Conservation (phyloP, 2,888 invertebrate species). For the Drosophila mimetica region DNA sequence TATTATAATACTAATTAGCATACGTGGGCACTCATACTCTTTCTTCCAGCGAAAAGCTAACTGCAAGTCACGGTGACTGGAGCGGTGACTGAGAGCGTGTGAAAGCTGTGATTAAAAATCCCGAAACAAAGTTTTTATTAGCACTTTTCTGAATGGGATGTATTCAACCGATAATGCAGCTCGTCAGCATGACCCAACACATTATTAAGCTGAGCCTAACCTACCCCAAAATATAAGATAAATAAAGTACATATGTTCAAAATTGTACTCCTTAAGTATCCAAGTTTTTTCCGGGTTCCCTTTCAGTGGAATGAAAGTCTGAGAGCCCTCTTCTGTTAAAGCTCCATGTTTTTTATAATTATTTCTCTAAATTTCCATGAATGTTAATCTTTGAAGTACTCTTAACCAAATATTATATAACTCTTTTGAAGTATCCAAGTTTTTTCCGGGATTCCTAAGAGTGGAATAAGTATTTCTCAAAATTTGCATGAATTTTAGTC, state of each 20-base stretch:
- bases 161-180: not conserved
- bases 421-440: no score
- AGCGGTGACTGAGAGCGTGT: conserved; percentile 11
- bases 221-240: conserved; percentile 46
- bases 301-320: not conserved
- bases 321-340: no score
- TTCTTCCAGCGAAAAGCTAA: conserved; percentile 12
- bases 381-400: no score
- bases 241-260: not conserved
- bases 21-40: not conserved
- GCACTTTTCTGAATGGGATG: conserved; percentile 1
- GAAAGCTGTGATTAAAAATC: conserved; percentile 22
- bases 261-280: no score
- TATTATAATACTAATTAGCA: conserved; percentile 18
- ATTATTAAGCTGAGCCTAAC: not conserved
- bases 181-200: conserved; percentile 8
- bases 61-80: conserved; percentile 54
- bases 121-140: conserved; percentile 18
- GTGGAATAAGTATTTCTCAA: no score
- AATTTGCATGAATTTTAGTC: not conserved
- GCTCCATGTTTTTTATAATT: no score
- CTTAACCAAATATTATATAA: no score
- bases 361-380: no score
- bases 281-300: not conserved
- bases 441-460: not conserved